These are phyloP conservation scores for Dasypolia templi DNA, from an alignment of 2,888 invertebrate species.

Conservation along the genomic window DNA sequence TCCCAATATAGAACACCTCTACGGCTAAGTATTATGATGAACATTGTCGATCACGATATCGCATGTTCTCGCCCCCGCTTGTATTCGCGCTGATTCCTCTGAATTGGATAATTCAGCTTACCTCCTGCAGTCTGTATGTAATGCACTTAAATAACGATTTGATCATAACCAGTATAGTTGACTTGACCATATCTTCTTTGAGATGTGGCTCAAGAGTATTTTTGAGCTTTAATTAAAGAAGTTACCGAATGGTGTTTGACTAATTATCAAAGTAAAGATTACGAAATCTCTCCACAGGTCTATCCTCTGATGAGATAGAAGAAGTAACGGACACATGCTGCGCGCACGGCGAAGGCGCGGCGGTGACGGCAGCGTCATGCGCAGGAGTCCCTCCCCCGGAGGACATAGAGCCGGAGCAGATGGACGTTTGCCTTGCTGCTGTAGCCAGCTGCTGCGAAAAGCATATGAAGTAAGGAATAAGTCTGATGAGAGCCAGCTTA, in stretches of 20 bases:
- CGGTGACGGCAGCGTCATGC: conserved; percentile 70
- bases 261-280: background rate
- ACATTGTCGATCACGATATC: conserved; percentile 47
- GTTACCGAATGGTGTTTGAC: background rate
- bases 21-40: background rate
- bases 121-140: conserved; percentile 25
- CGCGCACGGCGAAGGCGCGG: conserved; percentile 72
- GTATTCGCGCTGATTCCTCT: conserved; percentile 30
- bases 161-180: conserved; percentile 23
- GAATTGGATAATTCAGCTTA: conserved; percentile 60
- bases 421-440: conserved; percentile 71
- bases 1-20: background rate
- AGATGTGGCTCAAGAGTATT: background rate
- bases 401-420: conserved; percentile 73
- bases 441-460: conserved; percentile 76
- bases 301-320: conserved; percentile 77
- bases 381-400: conserved; percentile 71
- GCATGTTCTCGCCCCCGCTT: conserved; percentile 34
- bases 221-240: background rate
- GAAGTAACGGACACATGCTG: conserved; percentile 80
- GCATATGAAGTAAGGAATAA: conserved; percentile 75
- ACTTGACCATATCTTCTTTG: conserved; percentile 2
- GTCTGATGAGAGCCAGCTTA: background rate
- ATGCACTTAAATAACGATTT: conserved; percentile 52
- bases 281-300: conserved; percentile 63